Conservation (phyloP, 2,888 invertebrate species). For the Fissipunctia ypsillon region DNA sequence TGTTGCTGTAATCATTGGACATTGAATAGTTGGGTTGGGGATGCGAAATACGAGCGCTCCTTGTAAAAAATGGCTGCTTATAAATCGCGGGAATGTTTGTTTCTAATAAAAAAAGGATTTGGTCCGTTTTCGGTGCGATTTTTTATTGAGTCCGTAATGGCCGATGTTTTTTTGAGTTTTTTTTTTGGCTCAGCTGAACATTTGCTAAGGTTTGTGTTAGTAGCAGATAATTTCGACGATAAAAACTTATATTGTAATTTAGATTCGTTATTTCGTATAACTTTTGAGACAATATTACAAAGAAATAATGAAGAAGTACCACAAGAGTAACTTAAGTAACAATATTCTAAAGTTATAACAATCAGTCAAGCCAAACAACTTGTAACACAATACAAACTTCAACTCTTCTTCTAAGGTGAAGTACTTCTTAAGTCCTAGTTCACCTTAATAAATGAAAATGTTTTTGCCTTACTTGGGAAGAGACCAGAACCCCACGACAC, state of each 20-base stretch:
- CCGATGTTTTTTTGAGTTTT: constrained; percentile 17
- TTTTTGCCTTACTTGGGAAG: too few relatives aligned
- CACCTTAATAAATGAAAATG: too few relatives aligned
- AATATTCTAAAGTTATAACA: constrained; percentile 21
- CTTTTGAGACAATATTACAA: neutral
- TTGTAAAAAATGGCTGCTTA: constrained; percentile 58
- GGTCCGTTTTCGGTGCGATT: constrained; percentile 27
- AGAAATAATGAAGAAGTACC: constrained; percentile 6
- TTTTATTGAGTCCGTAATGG: constrained; percentile 43
- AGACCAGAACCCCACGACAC: too few relatives aligned
- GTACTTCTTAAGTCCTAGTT: too few relatives aligned
- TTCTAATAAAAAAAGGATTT: constrained; percentile 61
- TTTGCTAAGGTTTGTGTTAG: constrained; percentile 13
- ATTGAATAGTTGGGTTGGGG: constrained; percentile 65
- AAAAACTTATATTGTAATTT: neutral
- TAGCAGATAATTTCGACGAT: neutral
- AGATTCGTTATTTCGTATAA: too few relatives aligned
- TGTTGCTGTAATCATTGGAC: constrained; percentile 65
- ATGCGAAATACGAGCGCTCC: constrained; percentile 56
- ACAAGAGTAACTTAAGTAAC: constrained; percentile 10
- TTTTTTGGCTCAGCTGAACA: constrained; percentile 7
- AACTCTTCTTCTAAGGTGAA: too few relatives aligned
- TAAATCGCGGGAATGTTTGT: constrained; percentile 60
- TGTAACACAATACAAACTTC: constrained; percentile 52
- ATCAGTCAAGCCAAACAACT: constrained; percentile 40